Conservation (phyloP, 2,113 vertebrate species). For the Chinchilla lanigera region DNA sequence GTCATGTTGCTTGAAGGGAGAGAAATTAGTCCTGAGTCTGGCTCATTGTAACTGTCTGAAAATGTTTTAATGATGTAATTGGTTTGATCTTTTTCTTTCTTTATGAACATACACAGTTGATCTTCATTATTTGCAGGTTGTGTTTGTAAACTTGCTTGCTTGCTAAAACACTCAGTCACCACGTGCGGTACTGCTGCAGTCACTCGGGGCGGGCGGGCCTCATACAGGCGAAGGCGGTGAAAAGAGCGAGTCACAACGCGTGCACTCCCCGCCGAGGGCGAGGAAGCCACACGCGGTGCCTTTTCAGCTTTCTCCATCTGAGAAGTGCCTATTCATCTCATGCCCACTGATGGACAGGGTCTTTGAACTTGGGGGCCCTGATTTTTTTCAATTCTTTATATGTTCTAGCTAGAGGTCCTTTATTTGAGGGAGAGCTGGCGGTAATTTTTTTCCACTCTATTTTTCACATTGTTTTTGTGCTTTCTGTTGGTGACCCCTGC, state of each 20-base stretch:
- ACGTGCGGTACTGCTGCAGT: not conserved
- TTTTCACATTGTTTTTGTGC: not conserved
- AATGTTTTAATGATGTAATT: not conserved
- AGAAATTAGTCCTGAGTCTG: constrained; percentile 14
- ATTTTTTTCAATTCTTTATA: too few species aligned
- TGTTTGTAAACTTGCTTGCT: constrained; percentile 34
- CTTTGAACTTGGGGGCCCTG: not conserved
- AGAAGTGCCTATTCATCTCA: not conserved
- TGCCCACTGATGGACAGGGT: too few species aligned
- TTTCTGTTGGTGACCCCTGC: not conserved
- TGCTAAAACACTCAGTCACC: not conserved
- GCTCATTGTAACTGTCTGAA: constrained; percentile 29
- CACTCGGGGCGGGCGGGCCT: too few species aligned
- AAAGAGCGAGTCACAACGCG: not conserved
- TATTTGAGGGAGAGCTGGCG: not conserved
- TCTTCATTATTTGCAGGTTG: not conserved
- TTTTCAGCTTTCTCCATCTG: not conserved
- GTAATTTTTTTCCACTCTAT: not conserved
- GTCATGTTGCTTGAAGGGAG: constrained; percentile 19
- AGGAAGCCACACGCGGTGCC: not conserved
- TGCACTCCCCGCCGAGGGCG: not conserved
- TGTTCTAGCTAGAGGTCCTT: not conserved
- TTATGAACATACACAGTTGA: not conserved
- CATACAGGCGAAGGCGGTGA: rapidly evolving
- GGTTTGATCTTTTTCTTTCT: constrained; percentile 25